A percentile compares a stretch with the other conserved stretches of the same genome.
Evolutionary conservation across 2,888 invertebrate species (phyloP).

Genomic region (Heliconius aoede): DNA sequence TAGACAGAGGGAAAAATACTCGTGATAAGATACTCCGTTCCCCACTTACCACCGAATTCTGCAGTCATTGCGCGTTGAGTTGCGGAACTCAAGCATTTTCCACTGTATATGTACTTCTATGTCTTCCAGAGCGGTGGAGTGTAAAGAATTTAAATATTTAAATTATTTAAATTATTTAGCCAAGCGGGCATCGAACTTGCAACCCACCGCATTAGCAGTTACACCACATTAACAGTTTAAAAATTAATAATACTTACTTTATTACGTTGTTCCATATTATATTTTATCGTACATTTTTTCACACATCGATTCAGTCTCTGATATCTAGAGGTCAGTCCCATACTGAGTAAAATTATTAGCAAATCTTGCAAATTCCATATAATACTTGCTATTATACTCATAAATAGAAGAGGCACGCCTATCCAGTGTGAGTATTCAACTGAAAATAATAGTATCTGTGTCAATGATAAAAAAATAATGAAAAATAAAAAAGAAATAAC

Average conservation of each 20-base stretch:
- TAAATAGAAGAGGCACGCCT: slow-evolving; percentile 69
- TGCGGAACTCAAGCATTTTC: too few relatives aligned
- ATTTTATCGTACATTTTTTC: slow-evolving; percentile 52
- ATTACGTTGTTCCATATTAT: slow-evolving; percentile 50
- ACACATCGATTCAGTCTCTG: slow-evolving; percentile 81
- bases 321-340: slow-evolving; percentile 86
- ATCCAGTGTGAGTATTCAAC: slow-evolving; percentile 63
- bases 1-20: too few relatives aligned
- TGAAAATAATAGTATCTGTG: slow-evolving; percentile 46
- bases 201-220: too few relatives aligned
- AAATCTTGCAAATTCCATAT: slow-evolving; percentile 88
- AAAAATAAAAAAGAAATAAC: background rate
- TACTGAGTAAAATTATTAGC: slow-evolving; percentile 86
- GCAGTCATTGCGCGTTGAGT: too few relatives aligned
- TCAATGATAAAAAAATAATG: background rate
- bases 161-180: too few relatives aligned
- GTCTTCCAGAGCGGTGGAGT: too few relatives aligned
- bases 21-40: too few relatives aligned
- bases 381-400: slow-evolving; percentile 83
- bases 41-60: too few relatives aligned
- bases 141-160: too few relatives aligned
- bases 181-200: too few relatives aligned
- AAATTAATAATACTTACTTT: slow-evolving; percentile 45
- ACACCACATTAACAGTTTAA: background rate
- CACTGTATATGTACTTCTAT: too few relatives aligned